Evolutionary conservation across 2,888 invertebrate species (phyloP).

Genomic region (Ophraella communa): DNA sequence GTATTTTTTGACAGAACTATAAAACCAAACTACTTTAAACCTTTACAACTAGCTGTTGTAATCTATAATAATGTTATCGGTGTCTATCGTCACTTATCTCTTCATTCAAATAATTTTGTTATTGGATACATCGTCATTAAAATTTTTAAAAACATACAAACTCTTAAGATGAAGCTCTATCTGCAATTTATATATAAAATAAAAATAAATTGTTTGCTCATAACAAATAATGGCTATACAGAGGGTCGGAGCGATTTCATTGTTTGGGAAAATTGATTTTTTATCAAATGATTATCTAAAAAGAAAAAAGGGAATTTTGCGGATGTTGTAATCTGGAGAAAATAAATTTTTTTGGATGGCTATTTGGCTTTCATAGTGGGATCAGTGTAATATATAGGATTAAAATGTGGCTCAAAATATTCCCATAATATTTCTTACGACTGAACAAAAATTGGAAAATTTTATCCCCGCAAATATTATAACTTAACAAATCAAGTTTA

Average conservation of each 20-base stretch:
- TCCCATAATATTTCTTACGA: no score
- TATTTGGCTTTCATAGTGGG: neutral
- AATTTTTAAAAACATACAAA: neutral
- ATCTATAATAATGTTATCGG: no score
- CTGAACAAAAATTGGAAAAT: no score
- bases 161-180: constrained; percentile 12
- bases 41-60: no score
- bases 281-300: constrained; percentile 31
- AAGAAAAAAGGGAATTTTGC: neutral
- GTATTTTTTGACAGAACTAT: no score
- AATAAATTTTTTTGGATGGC: neutral
- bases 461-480: no score
- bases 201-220: constrained; percentile 32
- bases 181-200: constrained; percentile 33
- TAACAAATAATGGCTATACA: constrained; percentile 29
- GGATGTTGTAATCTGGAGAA: neutral
- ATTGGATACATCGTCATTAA: no score
- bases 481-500: no score
- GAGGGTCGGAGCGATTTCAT: constrained; percentile 13
- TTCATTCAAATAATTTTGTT: no score
- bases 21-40: no score
- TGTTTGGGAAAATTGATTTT: constrained; percentile 34
- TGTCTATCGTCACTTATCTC: no score
- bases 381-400: neutral
- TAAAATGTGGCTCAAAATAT: no score